Evolutionary conservation across 53 echinoderm and acorn worm genomes (phyloP).

Genomic region (Temnopleurus reevesii): DNA sequence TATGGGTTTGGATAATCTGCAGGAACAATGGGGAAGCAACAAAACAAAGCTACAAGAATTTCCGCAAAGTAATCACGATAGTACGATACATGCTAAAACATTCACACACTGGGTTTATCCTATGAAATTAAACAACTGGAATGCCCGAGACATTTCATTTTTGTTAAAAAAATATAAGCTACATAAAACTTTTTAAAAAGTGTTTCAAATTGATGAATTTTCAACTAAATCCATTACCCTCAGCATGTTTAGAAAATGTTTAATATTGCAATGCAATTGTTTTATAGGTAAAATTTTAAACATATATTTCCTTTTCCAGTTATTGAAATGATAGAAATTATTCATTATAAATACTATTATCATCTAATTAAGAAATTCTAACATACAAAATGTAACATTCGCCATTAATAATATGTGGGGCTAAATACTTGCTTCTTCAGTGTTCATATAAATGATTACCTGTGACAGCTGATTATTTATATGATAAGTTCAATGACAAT

Average conservation of each 20-base stretch:
- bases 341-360: no score
- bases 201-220: neutral
- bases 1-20: neutral
- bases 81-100: neutral
- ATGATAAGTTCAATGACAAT: no score
- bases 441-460: neutral
- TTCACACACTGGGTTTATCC: neutral
- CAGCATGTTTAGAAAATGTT: no score
- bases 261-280: no score
- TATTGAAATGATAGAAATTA: neutral
- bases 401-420: neutral
- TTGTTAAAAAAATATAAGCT: neutral
- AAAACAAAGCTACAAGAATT: constrained; percentile 23
- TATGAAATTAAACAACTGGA: neutral
- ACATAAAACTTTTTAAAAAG: neutral
- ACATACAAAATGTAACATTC: neutral
- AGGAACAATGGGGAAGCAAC: neutral
- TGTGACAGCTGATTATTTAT: neutral
- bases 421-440: neutral
- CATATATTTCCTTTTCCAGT: no score
- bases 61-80: constrained; percentile 26
- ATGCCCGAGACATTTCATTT: neutral
- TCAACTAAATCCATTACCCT: no score
- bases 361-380: no score
- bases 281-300: neutral